Evolutionary conservation across 2,888 invertebrate species (phyloP).

Genomic region (Sthenelais limicola): DNA sequence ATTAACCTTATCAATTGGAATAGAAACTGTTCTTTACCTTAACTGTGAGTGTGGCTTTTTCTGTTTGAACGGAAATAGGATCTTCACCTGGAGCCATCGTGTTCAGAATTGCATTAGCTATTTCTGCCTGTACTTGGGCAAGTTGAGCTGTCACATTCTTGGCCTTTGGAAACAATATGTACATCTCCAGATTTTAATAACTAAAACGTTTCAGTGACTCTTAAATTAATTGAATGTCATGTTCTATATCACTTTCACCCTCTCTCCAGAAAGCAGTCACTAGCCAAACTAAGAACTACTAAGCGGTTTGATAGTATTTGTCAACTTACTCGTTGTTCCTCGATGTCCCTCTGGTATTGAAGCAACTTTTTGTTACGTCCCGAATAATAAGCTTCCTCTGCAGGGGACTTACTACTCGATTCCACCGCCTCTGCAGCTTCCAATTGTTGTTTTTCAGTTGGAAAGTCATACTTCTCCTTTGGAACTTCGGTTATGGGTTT

Average conservation of each 20-base stretch:
- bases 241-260: too few species aligned
- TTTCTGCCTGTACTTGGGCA: slow-evolving; percentile 9
- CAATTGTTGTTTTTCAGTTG: neutral
- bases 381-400: neutral
- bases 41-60: slow-evolving; percentile 18
- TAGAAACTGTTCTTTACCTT: too few species aligned
- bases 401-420: neutral
- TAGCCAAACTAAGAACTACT: too few species aligned
- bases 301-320: too few species aligned
- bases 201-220: too few species aligned
- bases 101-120: slow-evolving; percentile 9
- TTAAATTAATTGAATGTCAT: too few species aligned
- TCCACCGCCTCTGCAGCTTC: neutral
- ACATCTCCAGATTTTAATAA: too few species aligned
- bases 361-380: slow-evolving; percentile 10
- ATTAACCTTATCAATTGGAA: too few species aligned
- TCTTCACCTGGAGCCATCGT: slow-evolving; percentile 9
- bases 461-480: neutral
- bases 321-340: slow-evolving; percentile 14
- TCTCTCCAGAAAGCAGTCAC: too few species aligned
- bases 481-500: slow-evolving; percentile 3
- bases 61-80: slow-evolving; percentile 9
- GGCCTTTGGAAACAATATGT: neutral
- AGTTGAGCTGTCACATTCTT: slow-evolving; percentile 22
- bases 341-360: neutral